A percentile compares a stretch with the other conserved stretches of the same genome.
Evolutionary conservation across 2,888 invertebrate species (phyloP).

Genomic region (Villa cingulata): DNA sequence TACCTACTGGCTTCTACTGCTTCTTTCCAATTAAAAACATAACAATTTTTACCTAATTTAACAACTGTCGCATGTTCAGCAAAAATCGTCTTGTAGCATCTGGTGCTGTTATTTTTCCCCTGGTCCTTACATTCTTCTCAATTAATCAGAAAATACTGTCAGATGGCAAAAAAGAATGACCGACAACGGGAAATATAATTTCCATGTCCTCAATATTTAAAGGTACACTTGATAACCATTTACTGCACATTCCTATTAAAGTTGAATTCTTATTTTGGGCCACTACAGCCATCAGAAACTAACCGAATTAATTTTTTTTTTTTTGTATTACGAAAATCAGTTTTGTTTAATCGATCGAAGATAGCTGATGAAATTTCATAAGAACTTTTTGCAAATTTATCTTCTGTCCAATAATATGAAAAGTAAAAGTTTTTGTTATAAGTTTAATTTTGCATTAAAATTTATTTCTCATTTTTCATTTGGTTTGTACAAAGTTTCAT

Average conservation of each 20-base stretch:
- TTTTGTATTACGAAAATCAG: background rate
- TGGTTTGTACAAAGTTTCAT: too few species aligned
- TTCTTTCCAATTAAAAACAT: background rate
- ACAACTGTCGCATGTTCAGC: background rate
- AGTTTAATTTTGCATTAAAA: too few species aligned
- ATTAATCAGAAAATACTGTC: conserved; percentile 21
- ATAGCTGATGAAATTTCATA: conserved; percentile 23
- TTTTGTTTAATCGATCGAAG: conserved; percentile 16
- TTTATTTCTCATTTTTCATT: too few species aligned
- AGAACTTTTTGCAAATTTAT: conserved; percentile 20
- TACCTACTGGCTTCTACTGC: background rate
- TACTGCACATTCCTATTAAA: conserved; percentile 17
- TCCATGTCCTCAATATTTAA: conserved; percentile 14
- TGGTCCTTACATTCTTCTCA: conserved; percentile 17
- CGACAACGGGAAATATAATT: conserved; percentile 19
- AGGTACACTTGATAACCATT: conserved; percentile 17
- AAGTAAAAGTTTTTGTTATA: too few species aligned
- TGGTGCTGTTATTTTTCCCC: conserved; percentile 14
- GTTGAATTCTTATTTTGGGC: conserved; percentile 23
- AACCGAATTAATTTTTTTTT: conserved; percentile 17
- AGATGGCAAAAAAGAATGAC: conserved; percentile 21
- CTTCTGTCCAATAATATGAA: conserved; percentile 22
- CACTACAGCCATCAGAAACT: conserved; percentile 22
- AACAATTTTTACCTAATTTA: conserved; percentile 3
- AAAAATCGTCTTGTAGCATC: conserved; percentile 16